phyloP scores from a whole-genome alignment of 2,888 invertebrate species.

The Eueremaeus valkanovi region DNA sequence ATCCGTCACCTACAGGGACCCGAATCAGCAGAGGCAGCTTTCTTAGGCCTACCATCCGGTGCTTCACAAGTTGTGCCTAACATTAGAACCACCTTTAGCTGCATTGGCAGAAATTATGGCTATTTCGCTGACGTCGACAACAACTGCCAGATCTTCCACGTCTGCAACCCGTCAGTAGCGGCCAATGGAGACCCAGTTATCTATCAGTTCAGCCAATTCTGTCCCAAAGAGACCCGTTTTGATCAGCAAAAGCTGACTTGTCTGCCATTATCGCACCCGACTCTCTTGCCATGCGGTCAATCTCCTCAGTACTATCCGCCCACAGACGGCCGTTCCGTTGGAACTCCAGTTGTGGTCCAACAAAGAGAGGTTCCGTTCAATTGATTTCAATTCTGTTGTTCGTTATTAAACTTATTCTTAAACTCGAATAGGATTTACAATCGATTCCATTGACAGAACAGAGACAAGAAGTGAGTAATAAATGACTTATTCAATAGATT shows the following conservation, averaged over 20 bases:
- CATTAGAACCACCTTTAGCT: constrained; percentile 30
- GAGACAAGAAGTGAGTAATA: neutral
- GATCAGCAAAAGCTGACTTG: neutral
- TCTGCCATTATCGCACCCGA: neutral
- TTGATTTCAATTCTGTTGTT: neutral
- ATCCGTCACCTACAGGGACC: neutral
- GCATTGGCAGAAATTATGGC: constrained; percentile 34
- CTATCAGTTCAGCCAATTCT: constrained; percentile 7
- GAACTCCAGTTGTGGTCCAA: neutral
- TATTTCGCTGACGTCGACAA: constrained; percentile 42
- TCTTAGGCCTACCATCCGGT: neutral
- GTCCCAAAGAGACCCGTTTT: neutral
- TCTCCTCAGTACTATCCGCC: neutral
- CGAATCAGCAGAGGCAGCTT: neutral
- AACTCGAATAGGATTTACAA: neutral
- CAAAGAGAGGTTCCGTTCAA: neutral
- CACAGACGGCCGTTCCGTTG: neutral
- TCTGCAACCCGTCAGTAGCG: constrained; percentile 13
- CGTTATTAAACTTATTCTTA: neutral
- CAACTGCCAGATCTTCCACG: constrained; percentile 38
- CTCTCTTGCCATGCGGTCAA: neutral
- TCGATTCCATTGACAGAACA: neutral
- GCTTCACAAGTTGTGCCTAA: constrained; percentile 3
- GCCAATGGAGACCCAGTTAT: neutral
- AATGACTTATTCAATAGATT: neutral